phyloP scores from a whole-genome alignment of 2,113 vertebrate species.

The Tachycineta bicolor region DNA sequence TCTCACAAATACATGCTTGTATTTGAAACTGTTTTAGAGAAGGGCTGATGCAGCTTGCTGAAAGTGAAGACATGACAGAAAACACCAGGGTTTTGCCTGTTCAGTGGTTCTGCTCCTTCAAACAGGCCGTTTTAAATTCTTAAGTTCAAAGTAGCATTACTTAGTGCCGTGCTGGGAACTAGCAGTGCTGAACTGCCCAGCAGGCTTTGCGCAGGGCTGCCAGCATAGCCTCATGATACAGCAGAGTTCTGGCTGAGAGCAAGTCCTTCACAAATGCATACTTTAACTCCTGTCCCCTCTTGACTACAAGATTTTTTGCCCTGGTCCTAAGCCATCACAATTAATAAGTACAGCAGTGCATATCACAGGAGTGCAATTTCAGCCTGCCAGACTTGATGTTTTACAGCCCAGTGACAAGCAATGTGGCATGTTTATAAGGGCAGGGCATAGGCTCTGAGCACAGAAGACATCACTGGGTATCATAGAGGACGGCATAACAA shows the following conservation, averaged over 20 bases:
- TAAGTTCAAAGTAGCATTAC: not conserved
- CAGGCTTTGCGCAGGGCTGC: accelerated
- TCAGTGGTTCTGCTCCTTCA: not conserved
- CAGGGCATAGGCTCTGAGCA: not conserved
- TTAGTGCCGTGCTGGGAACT: not conserved
- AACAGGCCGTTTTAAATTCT: not conserved
- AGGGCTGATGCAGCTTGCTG: not conserved
- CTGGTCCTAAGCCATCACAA: not conserved
- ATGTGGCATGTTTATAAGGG: not conserved
- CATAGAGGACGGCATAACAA: not conserved
- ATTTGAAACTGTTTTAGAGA: not conserved
- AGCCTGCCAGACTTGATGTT: not conserved
- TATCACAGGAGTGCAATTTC: not conserved
- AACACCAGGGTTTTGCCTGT: not conserved
- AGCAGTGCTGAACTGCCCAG: not conserved
- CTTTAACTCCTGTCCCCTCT: not conserved
- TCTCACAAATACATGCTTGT: not conserved
- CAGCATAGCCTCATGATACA: not conserved
- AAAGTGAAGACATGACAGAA: not conserved
- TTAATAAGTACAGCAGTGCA: not conserved
- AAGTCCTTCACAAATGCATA: not conserved
- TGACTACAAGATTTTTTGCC: not conserved
- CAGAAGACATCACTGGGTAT: not conserved
- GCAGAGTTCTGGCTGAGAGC: not conserved
- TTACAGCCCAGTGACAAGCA: not conserved